phyloP scores from a whole-genome alignment of 2,888 invertebrate genomes.

The Tridacna crocea region DNA sequence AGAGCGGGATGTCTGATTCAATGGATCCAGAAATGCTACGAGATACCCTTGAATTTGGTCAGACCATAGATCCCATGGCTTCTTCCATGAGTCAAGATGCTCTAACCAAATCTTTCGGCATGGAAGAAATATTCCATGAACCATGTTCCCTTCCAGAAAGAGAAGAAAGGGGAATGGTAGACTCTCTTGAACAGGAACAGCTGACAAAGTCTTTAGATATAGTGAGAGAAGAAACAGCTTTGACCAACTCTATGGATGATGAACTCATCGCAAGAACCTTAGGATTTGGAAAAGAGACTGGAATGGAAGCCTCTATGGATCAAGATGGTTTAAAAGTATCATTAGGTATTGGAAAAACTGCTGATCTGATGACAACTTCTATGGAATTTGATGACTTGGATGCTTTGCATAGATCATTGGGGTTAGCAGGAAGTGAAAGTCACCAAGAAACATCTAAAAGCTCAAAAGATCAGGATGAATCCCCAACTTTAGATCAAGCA shows the following conservation, averaged over 20 bases:
- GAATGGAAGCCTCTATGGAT: conserved; percentile 52
- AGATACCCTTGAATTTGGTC: conserved; percentile 31
- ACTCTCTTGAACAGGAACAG: conserved; percentile 57
- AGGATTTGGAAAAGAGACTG: conserved; percentile 42
- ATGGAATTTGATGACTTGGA: conserved; percentile 60
- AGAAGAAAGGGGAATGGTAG: conserved; percentile 58
- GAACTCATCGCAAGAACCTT: conserved; percentile 49
- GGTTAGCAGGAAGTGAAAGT: conserved; percentile 57
- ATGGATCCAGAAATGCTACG: conserved; percentile 56
- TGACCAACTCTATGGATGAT: conserved; percentile 57
- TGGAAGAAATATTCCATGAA: conserved; percentile 44
- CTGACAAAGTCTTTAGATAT: conserved; percentile 43
- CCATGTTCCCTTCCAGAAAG: conserved; percentile 59
- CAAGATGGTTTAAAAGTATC: conserved; percentile 50
- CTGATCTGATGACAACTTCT: conserved; percentile 58
- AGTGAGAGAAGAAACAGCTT: conserved; percentile 40
- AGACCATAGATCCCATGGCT: conserved; percentile 37
- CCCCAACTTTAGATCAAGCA: conserved; percentile 38
- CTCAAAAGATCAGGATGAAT: conserved; percentile 26
- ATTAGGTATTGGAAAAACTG: conserved; percentile 50
- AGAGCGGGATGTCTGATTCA: conserved; percentile 52
- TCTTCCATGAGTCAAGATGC: conserved; percentile 61
- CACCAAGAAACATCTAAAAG: conserved; percentile 27
- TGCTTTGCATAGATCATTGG: conserved; percentile 60
- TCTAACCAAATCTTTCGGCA: conserved; percentile 51